Evolutionary conservation across 2,888 invertebrate species (phyloP).

Genomic region (Stenichneumon culpator): DNA sequence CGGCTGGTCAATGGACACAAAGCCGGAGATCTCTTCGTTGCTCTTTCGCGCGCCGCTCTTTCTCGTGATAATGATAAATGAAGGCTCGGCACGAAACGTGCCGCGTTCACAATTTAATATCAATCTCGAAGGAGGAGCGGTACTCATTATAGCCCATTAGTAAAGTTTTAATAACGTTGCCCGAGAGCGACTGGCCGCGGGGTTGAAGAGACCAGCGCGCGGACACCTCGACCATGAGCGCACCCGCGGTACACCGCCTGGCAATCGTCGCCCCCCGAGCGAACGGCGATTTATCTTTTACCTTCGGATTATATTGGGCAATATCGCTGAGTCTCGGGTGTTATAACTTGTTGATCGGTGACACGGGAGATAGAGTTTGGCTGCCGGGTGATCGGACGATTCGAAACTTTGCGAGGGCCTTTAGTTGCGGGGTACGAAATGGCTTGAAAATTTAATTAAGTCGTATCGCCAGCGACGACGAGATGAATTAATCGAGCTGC

Average conservation of each 20-base stretch:
- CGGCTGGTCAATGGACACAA: constrained; percentile 65
- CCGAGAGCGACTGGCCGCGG: constrained; percentile 47
- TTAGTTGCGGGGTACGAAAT: background rate
- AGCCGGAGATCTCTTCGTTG: constrained; percentile 31
- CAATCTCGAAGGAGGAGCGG: constrained; percentile 76
- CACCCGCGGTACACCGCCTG: constrained; percentile 7
- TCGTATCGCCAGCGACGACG: constrained; percentile 1
- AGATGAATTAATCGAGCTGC: constrained; percentile 41
- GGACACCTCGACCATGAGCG: constrained; percentile 34
- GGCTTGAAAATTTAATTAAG: constrained; percentile 56
- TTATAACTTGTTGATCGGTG: constrained; percentile 81
- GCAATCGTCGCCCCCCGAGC: background rate
- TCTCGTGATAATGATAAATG: constrained; percentile 80
- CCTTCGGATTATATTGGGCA: constrained; percentile 77
- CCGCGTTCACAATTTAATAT: constrained; percentile 80
- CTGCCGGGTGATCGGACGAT: constrained; percentile 36
- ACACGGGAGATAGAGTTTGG: constrained; percentile 59
- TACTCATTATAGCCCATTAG: constrained; percentile 82
- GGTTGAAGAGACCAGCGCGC: constrained; percentile 35
- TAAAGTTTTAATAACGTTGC: constrained; percentile 81
- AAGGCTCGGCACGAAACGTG: constrained; percentile 68
- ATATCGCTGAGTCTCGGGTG: constrained; percentile 67
- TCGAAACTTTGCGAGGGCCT: constrained; percentile 50
- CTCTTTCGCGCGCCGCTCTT: constrained; percentile 60
- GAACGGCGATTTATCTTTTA: constrained; percentile 66